phyloP scores from a whole-genome alignment of 2,797 vertebrate genomes.

The Pseudopleuronectes americanus region DNA sequence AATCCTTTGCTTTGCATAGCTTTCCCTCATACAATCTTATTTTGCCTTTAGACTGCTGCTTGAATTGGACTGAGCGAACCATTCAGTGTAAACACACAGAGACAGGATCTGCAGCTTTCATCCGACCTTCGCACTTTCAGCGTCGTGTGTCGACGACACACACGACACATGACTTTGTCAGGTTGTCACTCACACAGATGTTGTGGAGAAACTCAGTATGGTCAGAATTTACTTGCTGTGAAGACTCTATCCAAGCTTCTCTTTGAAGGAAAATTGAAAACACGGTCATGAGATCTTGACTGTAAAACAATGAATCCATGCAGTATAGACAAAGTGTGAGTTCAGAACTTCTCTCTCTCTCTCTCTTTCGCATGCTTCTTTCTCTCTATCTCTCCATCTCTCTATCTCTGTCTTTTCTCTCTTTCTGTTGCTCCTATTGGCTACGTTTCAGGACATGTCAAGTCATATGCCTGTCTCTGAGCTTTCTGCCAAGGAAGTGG shows the following conservation, averaged over 20 bases:
- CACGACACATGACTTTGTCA: not conserved
- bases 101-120: slow-evolving; percentile 43
- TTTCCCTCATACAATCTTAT: slow-evolving; percentile 41
- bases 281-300: slow-evolving; percentile 14
- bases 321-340: not conserved
- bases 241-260: not conserved
- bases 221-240: not conserved
- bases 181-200: not conserved
- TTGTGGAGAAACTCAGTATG: not conserved
- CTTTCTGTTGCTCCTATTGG: slow-evolving; percentile 20
- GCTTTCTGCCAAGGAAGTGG: slow-evolving; percentile 52
- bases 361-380: not conserved
- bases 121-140: slow-evolving; percentile 1
- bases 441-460: slow-evolving; percentile 53
- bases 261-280: not conserved
- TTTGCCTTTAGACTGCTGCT: slow-evolving; percentile 30
- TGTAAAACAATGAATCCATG: slow-evolving; percentile 6
- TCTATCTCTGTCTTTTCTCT: not conserved
- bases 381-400: slow-evolving; percentile 2
- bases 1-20: slow-evolving; percentile 65
- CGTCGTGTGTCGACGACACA: not conserved
- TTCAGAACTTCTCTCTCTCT: slow-evolving; percentile 10
- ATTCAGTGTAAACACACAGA: slow-evolving; percentile 23
- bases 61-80: slow-evolving; percentile 1
- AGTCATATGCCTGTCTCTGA: slow-evolving; percentile 57